A percentile compares a stretch with the other conserved stretches of the same genome.
Evolutionary conservation across 2,888 invertebrate genomes (phyloP).

Genomic region (Herminia tarsipennalis): DNA sequence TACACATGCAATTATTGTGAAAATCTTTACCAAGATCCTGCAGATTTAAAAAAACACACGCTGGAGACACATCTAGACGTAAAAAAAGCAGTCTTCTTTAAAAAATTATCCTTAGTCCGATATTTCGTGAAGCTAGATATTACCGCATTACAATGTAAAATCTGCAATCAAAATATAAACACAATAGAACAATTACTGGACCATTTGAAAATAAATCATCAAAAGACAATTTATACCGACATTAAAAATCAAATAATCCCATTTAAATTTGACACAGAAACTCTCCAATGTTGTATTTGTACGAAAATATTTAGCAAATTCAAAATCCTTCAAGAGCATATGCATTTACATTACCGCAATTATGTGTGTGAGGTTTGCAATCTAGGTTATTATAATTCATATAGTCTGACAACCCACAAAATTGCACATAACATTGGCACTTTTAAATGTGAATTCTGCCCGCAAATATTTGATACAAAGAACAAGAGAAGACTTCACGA

Average conservation of each 20-base stretch:
- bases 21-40: constrained; percentile 37
- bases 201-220: constrained; percentile 50
- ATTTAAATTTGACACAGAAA: constrained; percentile 45
- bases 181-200: constrained; percentile 43
- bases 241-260: constrained; percentile 58
- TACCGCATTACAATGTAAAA: constrained; percentile 49
- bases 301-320: constrained; percentile 46
- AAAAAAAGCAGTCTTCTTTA: constrained; percentile 26
- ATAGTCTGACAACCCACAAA: constrained; percentile 38
- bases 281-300: constrained; percentile 43
- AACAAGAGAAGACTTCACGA: constrained; percentile 51
- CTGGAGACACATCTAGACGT: constrained; percentile 43
- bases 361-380: constrained; percentile 37
- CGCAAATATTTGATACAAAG: constrained; percentile 50
- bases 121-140: constrained; percentile 54
- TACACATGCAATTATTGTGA: constrained; percentile 50
- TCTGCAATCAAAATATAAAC: constrained; percentile 43
- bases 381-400: constrained; percentile 44
- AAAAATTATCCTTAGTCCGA: not conserved
- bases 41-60: constrained; percentile 42
- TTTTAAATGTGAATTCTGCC: constrained; percentile 47
- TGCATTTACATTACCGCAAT: constrained; percentile 55
- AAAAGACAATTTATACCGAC: constrained; percentile 41
- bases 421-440: constrained; percentile 58
- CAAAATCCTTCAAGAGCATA: constrained; percentile 53